Percentiles rank a stretch among this genome's conserved stretches.
Evolutionary conservation across 2,113 vertebrate genomes (phyloP).

Genomic region (Vombatus ursinus): DNA sequence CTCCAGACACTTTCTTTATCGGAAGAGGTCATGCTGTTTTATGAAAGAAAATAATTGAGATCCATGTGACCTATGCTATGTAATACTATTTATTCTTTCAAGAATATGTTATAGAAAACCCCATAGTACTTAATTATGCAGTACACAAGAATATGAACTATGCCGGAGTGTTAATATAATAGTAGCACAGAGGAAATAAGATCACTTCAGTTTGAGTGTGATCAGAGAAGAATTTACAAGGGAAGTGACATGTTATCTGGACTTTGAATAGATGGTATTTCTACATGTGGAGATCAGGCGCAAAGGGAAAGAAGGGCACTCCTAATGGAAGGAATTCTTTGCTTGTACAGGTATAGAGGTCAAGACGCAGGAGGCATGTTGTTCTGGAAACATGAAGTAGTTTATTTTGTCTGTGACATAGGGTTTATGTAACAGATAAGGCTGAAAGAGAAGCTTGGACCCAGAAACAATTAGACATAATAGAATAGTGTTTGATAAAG

Average conservation of each 20-base stretch:
- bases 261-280: background rate
- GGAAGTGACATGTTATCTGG: background rate
- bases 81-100: background rate
- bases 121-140: background rate
- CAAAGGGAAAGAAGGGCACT: background rate
- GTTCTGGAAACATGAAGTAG: background rate
- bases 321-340: background rate
- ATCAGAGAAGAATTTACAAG: background rate
- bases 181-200: too few species aligned
- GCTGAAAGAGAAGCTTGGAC: background rate
- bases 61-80: background rate
- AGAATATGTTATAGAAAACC: background rate
- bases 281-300: too few species aligned
- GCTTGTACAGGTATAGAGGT: background rate
- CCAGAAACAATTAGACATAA: background rate
- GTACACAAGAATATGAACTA: background rate
- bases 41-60: background rate
- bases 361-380: background rate
- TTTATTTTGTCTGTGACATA: background rate
- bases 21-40: background rate
- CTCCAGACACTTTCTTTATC: background rate
- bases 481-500: background rate
- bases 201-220: background rate
- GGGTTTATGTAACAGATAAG: background rate
- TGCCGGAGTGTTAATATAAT: background rate